Conservation (phyloP, 2,113 vertebrate species). For the Neotoma lepida region DNA sequence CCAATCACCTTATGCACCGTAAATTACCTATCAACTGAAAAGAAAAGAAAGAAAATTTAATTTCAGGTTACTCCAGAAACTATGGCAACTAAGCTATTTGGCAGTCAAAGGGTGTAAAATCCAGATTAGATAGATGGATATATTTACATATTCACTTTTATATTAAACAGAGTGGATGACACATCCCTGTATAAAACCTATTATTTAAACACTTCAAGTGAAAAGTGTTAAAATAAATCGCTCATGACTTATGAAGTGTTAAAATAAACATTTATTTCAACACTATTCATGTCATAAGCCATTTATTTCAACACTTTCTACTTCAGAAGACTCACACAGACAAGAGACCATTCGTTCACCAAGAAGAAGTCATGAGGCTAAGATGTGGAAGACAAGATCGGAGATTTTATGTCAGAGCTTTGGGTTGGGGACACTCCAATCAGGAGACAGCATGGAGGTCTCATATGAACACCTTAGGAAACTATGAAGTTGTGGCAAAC, state of each 20-base stretch:
- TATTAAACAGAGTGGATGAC: constrained; percentile 86
- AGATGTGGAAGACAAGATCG: constrained; percentile 49
- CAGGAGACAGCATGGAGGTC: constrained; percentile 57
- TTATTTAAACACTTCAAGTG: constrained; percentile 87
- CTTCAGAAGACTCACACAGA: constrained; percentile 81
- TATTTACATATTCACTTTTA: constrained; percentile 87
- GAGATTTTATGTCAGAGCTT: constrained; percentile 1
- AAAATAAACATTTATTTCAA: constrained; percentile 89
- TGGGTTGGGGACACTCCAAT: not conserved
- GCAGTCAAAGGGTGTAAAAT: constrained; percentile 77
- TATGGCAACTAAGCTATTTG: constrained; percentile 66
- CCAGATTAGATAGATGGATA: constrained; percentile 78
- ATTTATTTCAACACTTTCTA: constrained; percentile 86
- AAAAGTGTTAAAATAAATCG: constrained; percentile 89
- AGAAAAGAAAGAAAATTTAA: constrained; percentile 63
- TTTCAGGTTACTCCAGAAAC: constrained; percentile 68
- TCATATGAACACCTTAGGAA: not conserved
- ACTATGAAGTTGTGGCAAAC: not conserved
- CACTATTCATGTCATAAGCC: constrained; percentile 84
- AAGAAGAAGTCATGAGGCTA: constrained; percentile 74
- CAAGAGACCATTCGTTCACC: constrained; percentile 68
- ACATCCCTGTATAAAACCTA: constrained; percentile 87
- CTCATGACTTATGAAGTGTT: constrained; percentile 88
- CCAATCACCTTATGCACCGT: constrained; percentile 31
- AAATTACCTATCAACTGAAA: constrained; percentile 61